Evolutionary conservation across 2,888 invertebrate genomes (phyloP).

Genomic region (Lampropteryx suffumata): DNA sequence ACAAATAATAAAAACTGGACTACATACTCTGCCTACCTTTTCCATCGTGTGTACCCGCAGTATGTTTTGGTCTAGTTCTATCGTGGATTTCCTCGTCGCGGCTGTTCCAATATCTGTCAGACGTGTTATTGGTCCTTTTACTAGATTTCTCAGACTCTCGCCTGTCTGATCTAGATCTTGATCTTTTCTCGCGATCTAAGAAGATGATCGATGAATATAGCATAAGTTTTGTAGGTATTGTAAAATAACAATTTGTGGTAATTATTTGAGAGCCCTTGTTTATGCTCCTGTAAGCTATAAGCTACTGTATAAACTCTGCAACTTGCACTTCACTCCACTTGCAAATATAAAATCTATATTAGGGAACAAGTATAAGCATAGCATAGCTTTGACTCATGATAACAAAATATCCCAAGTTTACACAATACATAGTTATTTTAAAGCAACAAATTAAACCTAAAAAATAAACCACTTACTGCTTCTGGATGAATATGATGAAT

Average conservation of each 20-base stretch:
- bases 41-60: constrained; percentile 57
- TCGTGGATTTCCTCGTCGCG: constrained; percentile 67
- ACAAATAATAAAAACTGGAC: constrained; percentile 8
- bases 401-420: too few species aligned
- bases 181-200: constrained; percentile 71
- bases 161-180: constrained; percentile 68
- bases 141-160: constrained; percentile 66
- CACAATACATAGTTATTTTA: too few species aligned
- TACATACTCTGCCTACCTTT: constrained; percentile 51
- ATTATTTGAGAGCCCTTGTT: too few species aligned
- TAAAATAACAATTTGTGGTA: too few species aligned
- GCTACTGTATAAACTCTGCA: too few species aligned
- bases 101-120: constrained; percentile 71
- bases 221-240: not conserved
- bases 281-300: too few species aligned
- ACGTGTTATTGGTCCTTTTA: constrained; percentile 66
- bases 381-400: too few species aligned
- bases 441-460: too few species aligned
- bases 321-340: too few species aligned
- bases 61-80: constrained; percentile 65
- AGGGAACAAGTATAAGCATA: too few species aligned
- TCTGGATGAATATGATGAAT: constrained; percentile 75
- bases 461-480: constrained; percentile 59
- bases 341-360: too few species aligned
- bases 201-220: not conserved